Evolutionary conservation across 2,888 invertebrate species (phyloP).

Genomic region (Pterostichus niger): DNA sequence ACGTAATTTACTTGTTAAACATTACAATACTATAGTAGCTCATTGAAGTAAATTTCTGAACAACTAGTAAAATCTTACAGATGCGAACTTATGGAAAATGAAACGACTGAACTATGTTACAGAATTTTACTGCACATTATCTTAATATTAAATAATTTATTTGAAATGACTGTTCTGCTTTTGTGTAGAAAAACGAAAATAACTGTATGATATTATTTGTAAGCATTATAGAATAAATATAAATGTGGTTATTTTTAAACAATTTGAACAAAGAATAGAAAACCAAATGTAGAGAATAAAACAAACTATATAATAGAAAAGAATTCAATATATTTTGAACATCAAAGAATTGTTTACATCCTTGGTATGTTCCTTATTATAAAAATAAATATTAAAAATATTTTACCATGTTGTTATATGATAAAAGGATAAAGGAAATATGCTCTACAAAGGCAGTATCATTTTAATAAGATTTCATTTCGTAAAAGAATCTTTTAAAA

Average conservation of each 20-base stretch:
- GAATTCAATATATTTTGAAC: constrained; percentile 17
- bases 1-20: too few species aligned
- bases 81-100: too few species aligned
- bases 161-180: too few species aligned
- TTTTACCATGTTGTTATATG: constrained; percentile 7
- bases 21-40: too few species aligned
- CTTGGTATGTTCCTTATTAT: not conserved
- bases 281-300: not conserved
- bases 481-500: constrained; percentile 17
- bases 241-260: too few species aligned
- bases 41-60: too few species aligned
- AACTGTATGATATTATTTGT: not conserved
- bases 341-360: constrained; percentile 35
- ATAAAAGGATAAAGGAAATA: constrained; percentile 24
- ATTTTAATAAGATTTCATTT: constrained; percentile 36
- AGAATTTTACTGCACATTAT: too few species aligned
- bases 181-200: not conserved
- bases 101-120: too few species aligned
- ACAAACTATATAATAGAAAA: not conserved
- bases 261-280: not conserved
- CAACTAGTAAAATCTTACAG: too few species aligned
- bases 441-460: constrained; percentile 28
- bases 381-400: constrained; percentile 41
- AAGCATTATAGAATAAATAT: too few species aligned
- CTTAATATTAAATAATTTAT: too few species aligned